Conservation (phyloP, 2,797 vertebrate species). For the Sebastiscus albofasciatus region DNA sequence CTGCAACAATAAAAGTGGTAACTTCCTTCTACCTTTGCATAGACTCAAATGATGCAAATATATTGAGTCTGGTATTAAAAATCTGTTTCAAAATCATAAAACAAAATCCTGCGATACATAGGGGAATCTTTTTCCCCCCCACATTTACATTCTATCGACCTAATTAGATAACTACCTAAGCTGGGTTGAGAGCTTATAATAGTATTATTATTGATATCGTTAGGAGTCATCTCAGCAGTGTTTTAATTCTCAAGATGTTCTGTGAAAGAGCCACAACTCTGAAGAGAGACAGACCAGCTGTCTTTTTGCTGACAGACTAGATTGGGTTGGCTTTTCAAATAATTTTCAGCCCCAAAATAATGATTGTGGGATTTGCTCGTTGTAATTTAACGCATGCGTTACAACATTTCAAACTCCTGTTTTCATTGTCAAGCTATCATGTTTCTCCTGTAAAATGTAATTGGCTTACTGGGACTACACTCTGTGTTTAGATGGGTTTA, state of each 20-base stretch:
- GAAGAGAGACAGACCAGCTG: background rate
- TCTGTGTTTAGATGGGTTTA: background rate
- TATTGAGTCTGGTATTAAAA: too few relatives aligned
- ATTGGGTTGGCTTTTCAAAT: background rate
- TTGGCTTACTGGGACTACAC: background rate
- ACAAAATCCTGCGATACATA: too few relatives aligned
- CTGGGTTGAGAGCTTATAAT: background rate
- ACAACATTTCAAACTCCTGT: background rate
- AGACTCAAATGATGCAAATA: too few relatives aligned
- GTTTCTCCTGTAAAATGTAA: background rate
- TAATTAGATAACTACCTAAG: background rate
- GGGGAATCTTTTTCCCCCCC: too few relatives aligned
- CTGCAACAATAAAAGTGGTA: too few relatives aligned
- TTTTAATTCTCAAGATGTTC: background rate
- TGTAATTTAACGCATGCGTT: background rate
- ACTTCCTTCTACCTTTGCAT: too few relatives aligned
- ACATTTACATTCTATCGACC: rapidly evolving
- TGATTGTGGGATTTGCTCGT: background rate
- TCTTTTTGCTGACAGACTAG: background rate
- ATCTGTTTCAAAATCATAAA: too few relatives aligned
- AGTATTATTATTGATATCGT: background rate
- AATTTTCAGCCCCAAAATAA: background rate
- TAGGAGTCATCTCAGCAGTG: background rate
- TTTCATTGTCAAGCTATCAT: background rate
- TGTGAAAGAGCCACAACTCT: background rate